These are phyloP conservation scores for Nycteola revayana DNA, from an alignment of 2,888 invertebrate genomes.

Conservation along the genomic window DNA sequence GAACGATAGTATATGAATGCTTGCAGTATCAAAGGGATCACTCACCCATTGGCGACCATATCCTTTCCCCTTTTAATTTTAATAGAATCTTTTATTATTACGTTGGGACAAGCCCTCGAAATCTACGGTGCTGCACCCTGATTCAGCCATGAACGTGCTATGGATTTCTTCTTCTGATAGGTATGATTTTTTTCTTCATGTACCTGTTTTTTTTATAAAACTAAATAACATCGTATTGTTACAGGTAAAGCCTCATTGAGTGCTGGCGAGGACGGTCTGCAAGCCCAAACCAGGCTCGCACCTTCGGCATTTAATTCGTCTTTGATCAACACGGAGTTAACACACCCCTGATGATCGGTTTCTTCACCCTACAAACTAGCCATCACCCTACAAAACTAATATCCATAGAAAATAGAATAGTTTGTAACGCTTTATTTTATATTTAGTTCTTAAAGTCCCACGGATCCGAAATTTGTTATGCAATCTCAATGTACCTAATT, in stretches of 20 bases:
- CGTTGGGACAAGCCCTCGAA: too few species aligned
- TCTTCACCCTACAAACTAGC: conserved; percentile 43
- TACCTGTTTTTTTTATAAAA: too few species aligned
- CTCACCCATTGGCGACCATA: too few species aligned
- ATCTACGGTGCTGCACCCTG: too few species aligned
- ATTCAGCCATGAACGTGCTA: too few species aligned
- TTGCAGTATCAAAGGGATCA: too few species aligned
- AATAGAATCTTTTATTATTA: too few species aligned
- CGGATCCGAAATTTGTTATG: conserved; percentile 28
- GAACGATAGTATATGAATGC: too few species aligned
- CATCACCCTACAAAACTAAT: conserved; percentile 40
- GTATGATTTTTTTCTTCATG: too few species aligned
- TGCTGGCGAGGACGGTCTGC: conserved; percentile 44
- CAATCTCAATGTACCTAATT: conserved; percentile 34
- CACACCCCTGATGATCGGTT: conserved; percentile 37
- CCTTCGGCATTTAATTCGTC: conserved; percentile 35
- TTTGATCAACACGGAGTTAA: conserved; percentile 37
- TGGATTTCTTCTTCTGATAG: too few species aligned
- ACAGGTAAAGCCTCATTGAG: conserved; percentile 76
- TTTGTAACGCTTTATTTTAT: conserved; percentile 46
- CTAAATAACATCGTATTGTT: too few species aligned
- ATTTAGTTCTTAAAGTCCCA: conserved; percentile 34
- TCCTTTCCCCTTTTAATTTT: too few species aligned
- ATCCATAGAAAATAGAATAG: conserved; percentile 29
- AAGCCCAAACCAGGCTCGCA: conserved; percentile 31